Evolutionary conservation across 2,888 invertebrate species (phyloP).

Genomic region (Pelosia muscerda): DNA sequence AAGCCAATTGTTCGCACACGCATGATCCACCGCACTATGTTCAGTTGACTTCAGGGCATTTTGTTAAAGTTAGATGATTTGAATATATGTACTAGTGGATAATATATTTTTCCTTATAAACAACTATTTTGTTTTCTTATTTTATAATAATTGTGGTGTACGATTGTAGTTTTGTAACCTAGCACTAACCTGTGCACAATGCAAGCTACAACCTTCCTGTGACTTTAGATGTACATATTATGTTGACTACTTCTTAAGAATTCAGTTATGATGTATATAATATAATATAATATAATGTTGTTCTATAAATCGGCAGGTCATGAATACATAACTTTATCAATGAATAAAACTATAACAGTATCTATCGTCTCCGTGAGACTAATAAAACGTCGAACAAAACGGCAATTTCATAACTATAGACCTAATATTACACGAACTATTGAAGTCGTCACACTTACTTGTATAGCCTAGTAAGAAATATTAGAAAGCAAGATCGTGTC

Average conservation of each 20-base stretch:
- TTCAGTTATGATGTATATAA: too few relatives aligned
- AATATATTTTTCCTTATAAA: not conserved
- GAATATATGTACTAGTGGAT: not conserved
- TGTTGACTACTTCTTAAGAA: too few relatives aligned
- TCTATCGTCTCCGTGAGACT: too few relatives aligned
- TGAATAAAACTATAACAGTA: too few relatives aligned
- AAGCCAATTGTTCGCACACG: slow-evolving; percentile 22
- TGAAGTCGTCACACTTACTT: not conserved
- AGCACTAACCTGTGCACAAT: not conserved
- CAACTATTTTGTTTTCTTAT: not conserved
- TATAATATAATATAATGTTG: too few relatives aligned
- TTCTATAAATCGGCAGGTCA: too few relatives aligned
- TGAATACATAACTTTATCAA: too few relatives aligned
- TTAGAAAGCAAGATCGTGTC: not conserved
- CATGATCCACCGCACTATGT: slow-evolving; percentile 47
- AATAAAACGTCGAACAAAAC: too few relatives aligned
- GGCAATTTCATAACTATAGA: too few relatives aligned
- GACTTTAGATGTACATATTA: not conserved
- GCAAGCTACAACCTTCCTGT: not conserved
- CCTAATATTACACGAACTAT: not conserved
- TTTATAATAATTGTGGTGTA: not conserved
- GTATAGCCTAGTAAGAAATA: not conserved
- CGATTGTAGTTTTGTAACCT: not conserved
- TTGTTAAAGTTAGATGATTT: slow-evolving; percentile 28
- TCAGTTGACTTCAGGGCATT: slow-evolving; percentile 24